Evolutionary conservation across 2,113 vertebrate genomes (phyloP).

Genomic region (Tapirus terrestris): DNA sequence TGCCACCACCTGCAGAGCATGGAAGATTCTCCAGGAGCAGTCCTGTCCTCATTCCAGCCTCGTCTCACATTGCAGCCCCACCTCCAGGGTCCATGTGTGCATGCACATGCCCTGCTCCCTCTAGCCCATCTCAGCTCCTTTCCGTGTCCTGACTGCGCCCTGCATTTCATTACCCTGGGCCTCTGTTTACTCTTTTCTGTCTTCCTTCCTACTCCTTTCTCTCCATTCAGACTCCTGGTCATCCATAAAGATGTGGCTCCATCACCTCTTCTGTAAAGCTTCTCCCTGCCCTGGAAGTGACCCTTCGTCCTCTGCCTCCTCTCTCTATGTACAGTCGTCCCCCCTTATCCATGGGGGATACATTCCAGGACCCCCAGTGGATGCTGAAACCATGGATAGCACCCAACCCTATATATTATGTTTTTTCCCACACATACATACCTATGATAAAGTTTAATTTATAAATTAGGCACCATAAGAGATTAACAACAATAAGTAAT

Average conservation of each 20-base stretch:
- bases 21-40: not conserved
- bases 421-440: too few species aligned
- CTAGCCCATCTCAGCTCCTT: not conserved
- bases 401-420: too few species aligned
- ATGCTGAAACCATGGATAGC: too few species aligned
- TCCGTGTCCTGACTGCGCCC: not conserved
- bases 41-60: not conserved
- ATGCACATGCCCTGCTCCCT: fast-evolving
- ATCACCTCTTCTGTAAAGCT: not conserved
- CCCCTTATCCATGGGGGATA: too few species aligned
- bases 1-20: not conserved
- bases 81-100: not conserved
- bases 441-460: too few species aligned
- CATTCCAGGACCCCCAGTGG: too few species aligned
- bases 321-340: too few species aligned
- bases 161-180: fast-evolving
- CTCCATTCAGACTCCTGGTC: not conserved
- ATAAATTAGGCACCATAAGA: too few species aligned
- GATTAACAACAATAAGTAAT: too few species aligned
- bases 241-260: not conserved
- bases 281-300: not conserved
- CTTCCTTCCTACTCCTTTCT: not conserved
- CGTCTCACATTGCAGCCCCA: fast-evolving
- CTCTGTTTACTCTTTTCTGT: not conserved
- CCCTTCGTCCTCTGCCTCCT: not conserved